Evolutionary conservation across 2,888 invertebrate species (phyloP).

Genomic region (Torymus tubicola): DNA sequence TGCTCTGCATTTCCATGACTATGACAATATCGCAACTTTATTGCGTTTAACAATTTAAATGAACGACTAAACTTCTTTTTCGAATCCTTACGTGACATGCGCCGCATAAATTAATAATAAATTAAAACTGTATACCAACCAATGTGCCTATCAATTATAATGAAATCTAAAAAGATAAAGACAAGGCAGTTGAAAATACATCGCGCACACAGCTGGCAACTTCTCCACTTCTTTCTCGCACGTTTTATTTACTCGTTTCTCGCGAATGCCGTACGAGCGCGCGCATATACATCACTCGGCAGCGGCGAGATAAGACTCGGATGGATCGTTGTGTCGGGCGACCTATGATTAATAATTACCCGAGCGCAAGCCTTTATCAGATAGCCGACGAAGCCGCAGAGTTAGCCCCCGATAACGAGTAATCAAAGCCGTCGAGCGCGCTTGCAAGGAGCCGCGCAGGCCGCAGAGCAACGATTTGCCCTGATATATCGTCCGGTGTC

Average conservation of each 20-base stretch:
- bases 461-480: constrained; percentile 15
- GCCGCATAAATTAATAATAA: no score
- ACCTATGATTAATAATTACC: constrained; percentile 76
- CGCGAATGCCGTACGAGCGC: constrained; percentile 56
- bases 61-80: no score
- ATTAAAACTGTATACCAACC: no score
- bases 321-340: constrained; percentile 71
- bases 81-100: no score
- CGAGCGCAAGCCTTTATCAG: constrained; percentile 71
- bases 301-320: constrained; percentile 71
- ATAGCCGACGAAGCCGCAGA: constrained; percentile 71
- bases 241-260: neutral
- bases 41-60: no score
- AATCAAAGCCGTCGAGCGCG: constrained; percentile 67
- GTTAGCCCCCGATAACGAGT: constrained; percentile 73
- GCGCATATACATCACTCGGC: constrained; percentile 70
- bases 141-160: no score
- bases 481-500: constrained; percentile 26
- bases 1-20: constrained; percentile 17
- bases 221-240: neutral
- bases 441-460: neutral
- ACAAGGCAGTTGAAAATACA: no score
- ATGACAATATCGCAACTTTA: no score
- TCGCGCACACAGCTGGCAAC: no score
- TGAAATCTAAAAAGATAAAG: no score